Percentiles rank a stretch among this genome's conserved stretches.
These are phyloP conservation scores for Norana najaformis DNA, from an alignment of 2,888 invertebrate species.

Conservation along the genomic window DNA sequence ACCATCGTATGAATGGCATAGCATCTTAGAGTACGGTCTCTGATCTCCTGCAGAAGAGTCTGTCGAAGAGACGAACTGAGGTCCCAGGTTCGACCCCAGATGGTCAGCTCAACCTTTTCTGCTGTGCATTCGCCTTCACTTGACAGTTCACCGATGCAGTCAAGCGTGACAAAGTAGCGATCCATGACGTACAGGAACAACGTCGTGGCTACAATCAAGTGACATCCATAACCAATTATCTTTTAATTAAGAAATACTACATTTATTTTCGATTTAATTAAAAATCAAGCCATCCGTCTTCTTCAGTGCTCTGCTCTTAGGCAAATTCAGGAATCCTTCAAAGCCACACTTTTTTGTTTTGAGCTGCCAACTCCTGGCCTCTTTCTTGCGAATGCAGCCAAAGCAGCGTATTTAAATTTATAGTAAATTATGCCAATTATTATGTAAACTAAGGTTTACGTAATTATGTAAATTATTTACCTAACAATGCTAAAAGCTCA, in stretches of 20 bases:
- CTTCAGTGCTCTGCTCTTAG: too few species aligned
- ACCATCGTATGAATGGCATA: constrained; percentile 22
- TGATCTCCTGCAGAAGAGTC: not conserved
- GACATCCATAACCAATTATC: not conserved
- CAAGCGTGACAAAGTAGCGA: constrained; percentile 18
- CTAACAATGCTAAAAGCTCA: too few species aligned
- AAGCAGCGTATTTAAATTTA: too few species aligned
- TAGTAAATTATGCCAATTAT: too few species aligned
- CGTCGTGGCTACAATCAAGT: not conserved
- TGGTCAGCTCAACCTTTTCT: constrained; percentile 23
- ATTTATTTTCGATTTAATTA: too few species aligned
- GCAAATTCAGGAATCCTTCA: too few species aligned
- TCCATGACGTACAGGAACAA: constrained; percentile 19
- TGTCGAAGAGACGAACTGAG: not conserved
- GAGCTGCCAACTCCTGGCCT: too few species aligned
- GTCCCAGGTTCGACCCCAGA: constrained; percentile 22
- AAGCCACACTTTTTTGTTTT: too few species aligned
- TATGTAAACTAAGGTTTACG: too few species aligned
- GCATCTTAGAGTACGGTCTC: constrained; percentile 21
- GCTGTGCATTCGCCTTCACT: not conserved
- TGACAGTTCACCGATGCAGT: not conserved
- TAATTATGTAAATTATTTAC: too few species aligned
- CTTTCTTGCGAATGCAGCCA: too few species aligned
- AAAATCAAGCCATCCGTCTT: too few species aligned
- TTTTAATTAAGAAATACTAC: not conserved